Evolutionary conservation across 2,888 invertebrate genomes (phyloP).

Genomic region (Nomada fabriciana): DNA sequence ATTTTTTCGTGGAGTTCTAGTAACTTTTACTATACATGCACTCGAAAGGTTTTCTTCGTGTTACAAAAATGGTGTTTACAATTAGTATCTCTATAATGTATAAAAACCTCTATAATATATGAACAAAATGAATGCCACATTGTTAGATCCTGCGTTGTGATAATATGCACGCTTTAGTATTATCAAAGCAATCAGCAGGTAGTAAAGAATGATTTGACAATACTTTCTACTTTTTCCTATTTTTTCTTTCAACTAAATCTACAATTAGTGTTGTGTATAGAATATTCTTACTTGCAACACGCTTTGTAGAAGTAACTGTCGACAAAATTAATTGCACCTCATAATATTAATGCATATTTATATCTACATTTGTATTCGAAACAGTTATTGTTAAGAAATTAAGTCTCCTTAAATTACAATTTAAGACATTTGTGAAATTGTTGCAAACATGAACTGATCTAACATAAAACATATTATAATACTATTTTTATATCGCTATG

Average conservation of each 20-base stretch:
- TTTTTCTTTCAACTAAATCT: slow-evolving; percentile 8
- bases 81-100: slow-evolving; percentile 13
- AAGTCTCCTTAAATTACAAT: too few relatives aligned
- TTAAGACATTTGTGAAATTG: too few relatives aligned
- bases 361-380: too few relatives aligned
- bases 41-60: neutral
- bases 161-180: slow-evolving; percentile 63
- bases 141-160: slow-evolving; percentile 50
- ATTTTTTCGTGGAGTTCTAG: neutral
- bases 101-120: slow-evolving; percentile 24
- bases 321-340: neutral
- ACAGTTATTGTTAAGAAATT: too few relatives aligned
- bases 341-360: too few relatives aligned
- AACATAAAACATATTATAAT: too few relatives aligned
- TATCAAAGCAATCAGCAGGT: slow-evolving; percentile 61
- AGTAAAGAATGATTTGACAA: slow-evolving; percentile 22
- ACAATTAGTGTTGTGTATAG: neutral
- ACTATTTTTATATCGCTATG: too few relatives aligned
- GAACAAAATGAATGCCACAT: slow-evolving; percentile 25
- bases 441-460: too few relatives aligned
- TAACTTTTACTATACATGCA: neutral
- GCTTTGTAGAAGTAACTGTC: neutral
- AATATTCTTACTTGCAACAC: neutral
- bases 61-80: neutral
- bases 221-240: neutral